A percentile compares a stretch with the other conserved stretches of the same genome.
Conservation (phyloP, 2,888 invertebrate genomes). For the Altica lythri region DNA sequence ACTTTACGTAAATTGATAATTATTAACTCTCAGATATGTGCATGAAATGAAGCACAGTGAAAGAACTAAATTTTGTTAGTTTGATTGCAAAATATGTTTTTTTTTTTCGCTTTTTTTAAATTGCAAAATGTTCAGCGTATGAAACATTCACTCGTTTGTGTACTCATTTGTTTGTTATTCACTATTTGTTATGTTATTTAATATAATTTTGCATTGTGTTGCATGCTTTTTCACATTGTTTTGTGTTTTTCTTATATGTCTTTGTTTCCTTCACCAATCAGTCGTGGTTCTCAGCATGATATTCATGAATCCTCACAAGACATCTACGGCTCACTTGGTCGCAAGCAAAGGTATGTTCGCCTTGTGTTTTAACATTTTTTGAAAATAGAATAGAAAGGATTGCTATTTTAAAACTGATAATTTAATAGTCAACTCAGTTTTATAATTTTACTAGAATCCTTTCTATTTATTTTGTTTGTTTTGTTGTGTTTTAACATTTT, state of each 20-base stretch:
- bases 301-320: slow-evolving; percentile 76
- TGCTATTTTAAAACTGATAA: too few relatives aligned
- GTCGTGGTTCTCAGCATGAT: slow-evolving; percentile 78
- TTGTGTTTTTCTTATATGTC: slow-evolving; percentile 40
- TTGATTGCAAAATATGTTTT: slow-evolving; percentile 6
- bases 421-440: too few relatives aligned
- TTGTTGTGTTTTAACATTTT: too few relatives aligned
- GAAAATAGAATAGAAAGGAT: not conserved
- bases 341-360: slow-evolving; percentile 76
- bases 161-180: too few relatives aligned
- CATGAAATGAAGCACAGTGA: not conserved
- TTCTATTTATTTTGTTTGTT: too few relatives aligned
- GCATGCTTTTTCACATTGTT: slow-evolving; percentile 19
- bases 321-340: slow-evolving; percentile 67
- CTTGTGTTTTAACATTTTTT: not conserved
- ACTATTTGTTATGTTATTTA: slow-evolving; percentile 6
- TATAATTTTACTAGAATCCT: too few relatives aligned
- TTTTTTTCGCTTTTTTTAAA: too few relatives aligned
- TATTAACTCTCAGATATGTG: not conserved
- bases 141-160: too few relatives aligned
- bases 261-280: slow-evolving; percentile 55
- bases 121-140: too few relatives aligned
- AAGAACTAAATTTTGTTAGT: slow-evolving; percentile 13
- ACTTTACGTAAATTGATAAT: too few relatives aligned
- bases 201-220: slow-evolving; percentile 6